These are phyloP conservation scores for Timandra comae DNA, from an alignment of 2,888 invertebrate genomes.

Conservation along the genomic window DNA sequence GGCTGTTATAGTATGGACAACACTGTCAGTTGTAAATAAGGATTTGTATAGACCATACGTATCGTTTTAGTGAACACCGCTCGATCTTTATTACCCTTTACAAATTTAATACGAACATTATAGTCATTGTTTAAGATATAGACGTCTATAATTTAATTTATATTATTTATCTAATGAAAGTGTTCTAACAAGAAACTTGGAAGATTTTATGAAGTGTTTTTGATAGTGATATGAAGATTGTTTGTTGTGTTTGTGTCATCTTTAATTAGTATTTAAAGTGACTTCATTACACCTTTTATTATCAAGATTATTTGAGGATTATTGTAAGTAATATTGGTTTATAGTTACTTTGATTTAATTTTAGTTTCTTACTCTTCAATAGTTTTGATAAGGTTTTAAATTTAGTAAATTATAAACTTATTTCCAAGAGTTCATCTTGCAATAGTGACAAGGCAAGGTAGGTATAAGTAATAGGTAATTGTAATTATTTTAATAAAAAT, in stretches of 20 bases:
- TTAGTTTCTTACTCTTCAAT: too few relatives aligned
- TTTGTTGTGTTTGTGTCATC: slow-evolving; percentile 56
- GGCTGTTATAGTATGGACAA: slow-evolving; percentile 67
- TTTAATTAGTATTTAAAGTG: slow-evolving; percentile 43
- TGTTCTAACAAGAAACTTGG: slow-evolving; percentile 61
- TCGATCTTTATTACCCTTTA: slow-evolving; percentile 42
- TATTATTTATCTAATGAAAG: slow-evolving; percentile 28
- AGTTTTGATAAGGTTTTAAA: too few relatives aligned
- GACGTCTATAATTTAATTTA: slow-evolving; percentile 27
- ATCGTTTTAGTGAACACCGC: slow-evolving; percentile 59
- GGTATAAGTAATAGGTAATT: too few relatives aligned
- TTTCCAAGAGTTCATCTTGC: too few relatives aligned
- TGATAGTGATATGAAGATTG: slow-evolving; percentile 53
- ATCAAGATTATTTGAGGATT: slow-evolving; percentile 49
- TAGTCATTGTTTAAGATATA: slow-evolving; percentile 31
- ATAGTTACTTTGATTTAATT: slow-evolving; percentile 6
- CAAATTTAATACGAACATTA: slow-evolving; percentile 39
- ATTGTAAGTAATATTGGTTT: slow-evolving; percentile 49
- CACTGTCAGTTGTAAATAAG: slow-evolving; percentile 77
- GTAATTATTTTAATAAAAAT: too few relatives aligned
- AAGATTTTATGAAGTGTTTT: slow-evolving; percentile 47
- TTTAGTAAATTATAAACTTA: too few relatives aligned
- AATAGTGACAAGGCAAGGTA: too few relatives aligned
- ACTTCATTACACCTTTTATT: slow-evolving; percentile 18
- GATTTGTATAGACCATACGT: slow-evolving; percentile 75